Base-by-base conservation (phyloP, 2,888 invertebrate genomes). In the Elmis aenea region DNA sequence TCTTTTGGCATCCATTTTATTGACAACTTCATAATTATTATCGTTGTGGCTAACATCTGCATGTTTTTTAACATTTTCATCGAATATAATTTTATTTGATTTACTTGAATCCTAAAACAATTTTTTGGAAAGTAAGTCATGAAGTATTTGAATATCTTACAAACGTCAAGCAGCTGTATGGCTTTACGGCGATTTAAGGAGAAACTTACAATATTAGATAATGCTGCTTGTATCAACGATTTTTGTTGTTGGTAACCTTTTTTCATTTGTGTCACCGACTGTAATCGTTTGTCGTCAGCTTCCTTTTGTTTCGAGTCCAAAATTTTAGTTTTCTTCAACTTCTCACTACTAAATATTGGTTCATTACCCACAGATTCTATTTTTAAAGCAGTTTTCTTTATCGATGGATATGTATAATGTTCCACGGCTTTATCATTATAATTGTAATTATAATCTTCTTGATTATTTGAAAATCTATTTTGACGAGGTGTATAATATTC, bases 191-290 rank as follows among this genome's bases (percentile, higher is more conserved):
- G n/a, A n/a, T n/a, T n/a, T n/a, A n/a, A n/a, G n/a, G n/a, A n/a
- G 62, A 9, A 68, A 70, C 75, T 70, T 69, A 82, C 83, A 56
- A 79, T 69, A 43, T 71, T 70, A 28, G 74, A 70, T 30, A 86
- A 64, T 5, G 84, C 81, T 48, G 74, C 67, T 63, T 81, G 76
- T 24, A 86, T 79, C 5, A 76, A 66, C 30, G 70, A 70, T 64
- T 80, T 79, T 56, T 83, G 80, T 37, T 75, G 69, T 60, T 74
- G 74, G 48, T 83, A 83, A 15, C 74, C 72, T 46, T 75, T 72
- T 48, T 77, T 76, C 64, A 78, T 81, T 52, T 76, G 74, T 45
- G 72, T 74, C 37, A 85, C 65, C 0, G 85, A 83, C 48, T 81
- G 74, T 35, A 79, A 62, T 38, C 86, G 74, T 60, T 83, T 85